Evolutionary conservation across 2,113 vertebrate species (phyloP).

Genomic region (Cottus gobio): DNA sequence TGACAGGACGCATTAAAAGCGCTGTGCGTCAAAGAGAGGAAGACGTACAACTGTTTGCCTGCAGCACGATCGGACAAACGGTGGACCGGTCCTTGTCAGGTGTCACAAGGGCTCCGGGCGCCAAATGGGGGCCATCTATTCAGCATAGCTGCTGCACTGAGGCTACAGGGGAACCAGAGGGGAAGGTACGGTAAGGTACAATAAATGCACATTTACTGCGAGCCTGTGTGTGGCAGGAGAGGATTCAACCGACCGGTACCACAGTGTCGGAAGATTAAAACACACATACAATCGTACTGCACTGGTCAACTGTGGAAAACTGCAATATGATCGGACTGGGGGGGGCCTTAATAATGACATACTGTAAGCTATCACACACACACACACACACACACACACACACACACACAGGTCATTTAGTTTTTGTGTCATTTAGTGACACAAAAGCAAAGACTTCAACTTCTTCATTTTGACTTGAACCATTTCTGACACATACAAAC

Average conservation of each 20-base stretch:
- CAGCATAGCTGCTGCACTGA: constrained; percentile 37
- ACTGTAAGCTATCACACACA: background rate
- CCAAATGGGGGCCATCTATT: constrained; percentile 51
- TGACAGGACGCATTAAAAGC: constrained; percentile 7
- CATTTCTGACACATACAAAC: constrained; percentile 1
- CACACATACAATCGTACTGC: background rate
- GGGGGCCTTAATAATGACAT: constrained; percentile 14
- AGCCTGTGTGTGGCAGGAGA: background rate
- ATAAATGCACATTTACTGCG: background rate
- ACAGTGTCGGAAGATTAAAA: background rate
- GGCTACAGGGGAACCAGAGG: background rate
- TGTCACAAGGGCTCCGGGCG: constrained; percentile 41
- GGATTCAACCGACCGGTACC: background rate
- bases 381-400: background rate
- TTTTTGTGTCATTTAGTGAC: background rate
- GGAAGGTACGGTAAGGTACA: background rate
- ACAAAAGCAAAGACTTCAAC: constrained; percentile 1
- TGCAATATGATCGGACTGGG: background rate
- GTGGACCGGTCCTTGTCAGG: constrained; percentile 58
- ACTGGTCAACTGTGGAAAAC: background rate
- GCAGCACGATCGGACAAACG: constrained; percentile 45
- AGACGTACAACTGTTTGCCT: constrained; percentile 10
- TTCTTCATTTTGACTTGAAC: constrained; percentile 14
- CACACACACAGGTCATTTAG: background rate
- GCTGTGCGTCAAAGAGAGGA: background rate